Conservation (phyloP, 2,113 vertebrate species). For the Otocyon megalotis region DNA sequence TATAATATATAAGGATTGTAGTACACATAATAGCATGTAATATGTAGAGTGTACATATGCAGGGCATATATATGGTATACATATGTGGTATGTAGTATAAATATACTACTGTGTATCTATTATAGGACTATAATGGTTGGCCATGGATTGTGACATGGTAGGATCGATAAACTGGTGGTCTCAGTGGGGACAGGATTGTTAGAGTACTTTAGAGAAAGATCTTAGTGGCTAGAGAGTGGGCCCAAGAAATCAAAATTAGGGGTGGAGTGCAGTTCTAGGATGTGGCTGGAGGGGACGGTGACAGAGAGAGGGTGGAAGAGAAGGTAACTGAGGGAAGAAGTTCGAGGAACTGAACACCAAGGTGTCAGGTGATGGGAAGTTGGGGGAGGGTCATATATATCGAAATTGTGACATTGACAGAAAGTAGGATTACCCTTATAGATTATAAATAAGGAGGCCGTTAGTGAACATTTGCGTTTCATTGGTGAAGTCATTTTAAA, state of each 20-base stretch:
- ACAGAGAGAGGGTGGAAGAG: not conserved
- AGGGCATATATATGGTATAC: not conserved
- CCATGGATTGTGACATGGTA: not conserved
- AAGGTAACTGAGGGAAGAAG: not conserved
- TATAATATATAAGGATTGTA: no score
- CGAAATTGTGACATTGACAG: not conserved
- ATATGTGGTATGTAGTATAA: not conserved
- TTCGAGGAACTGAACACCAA: not conserved
- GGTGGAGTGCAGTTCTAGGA: not conserved
- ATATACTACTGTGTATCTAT: no score
- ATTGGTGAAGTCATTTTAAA: not conserved
- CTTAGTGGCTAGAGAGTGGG: not conserved
- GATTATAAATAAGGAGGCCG: not conserved
- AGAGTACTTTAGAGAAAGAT: not conserved
- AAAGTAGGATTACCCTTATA: not conserved
- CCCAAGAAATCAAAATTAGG: not conserved
- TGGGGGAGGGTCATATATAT: accelerated
- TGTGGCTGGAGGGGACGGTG: not conserved
- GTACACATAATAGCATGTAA: not conserved
- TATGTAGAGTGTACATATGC: not conserved
- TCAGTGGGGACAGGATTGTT: not conserved
- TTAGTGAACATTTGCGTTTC: not conserved
- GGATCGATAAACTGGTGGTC: not conserved
- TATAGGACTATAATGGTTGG: not conserved
- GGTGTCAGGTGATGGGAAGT: not conserved